A percentile compares a stretch with the other conserved stretches of the same genome.
Evolutionary conservation across 2,888 invertebrate species (phyloP).

Genomic region (Andrena bicolor): DNA sequence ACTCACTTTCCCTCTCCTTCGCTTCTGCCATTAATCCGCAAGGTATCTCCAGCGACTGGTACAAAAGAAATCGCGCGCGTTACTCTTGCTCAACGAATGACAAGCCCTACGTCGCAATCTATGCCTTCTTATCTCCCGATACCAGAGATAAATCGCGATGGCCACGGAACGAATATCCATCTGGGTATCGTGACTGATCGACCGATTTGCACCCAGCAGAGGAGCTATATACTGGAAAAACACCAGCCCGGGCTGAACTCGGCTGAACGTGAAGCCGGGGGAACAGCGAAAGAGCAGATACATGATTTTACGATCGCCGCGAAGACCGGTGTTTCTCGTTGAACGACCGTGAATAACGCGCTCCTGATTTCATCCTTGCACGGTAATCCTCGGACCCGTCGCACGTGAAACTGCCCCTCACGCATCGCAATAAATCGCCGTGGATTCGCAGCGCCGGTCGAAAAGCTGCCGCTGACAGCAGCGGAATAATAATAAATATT

Average conservation of each 20-base stretch:
- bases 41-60: too few species aligned
- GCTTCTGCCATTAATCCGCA: too few species aligned
- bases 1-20: too few species aligned
- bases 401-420: constrained; percentile 17
- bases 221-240: neutral
- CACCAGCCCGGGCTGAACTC: neutral
- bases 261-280: neutral
- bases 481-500: constrained; percentile 21
- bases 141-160: neutral
- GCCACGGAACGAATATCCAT: neutral
- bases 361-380: constrained; percentile 45
- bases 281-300: constrained; percentile 8
- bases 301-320: constrained; percentile 51
- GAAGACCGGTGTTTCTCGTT: constrained; percentile 39
- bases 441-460: constrained; percentile 25
- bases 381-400: constrained; percentile 43
- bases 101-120: neutral
- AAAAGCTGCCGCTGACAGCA: constrained; percentile 22
- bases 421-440: constrained; percentile 14
- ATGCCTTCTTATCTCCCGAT: too few species aligned
- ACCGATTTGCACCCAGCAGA: neutral
- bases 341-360: constrained; percentile 48
- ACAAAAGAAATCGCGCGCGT: too few species aligned
- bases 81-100: neutral
- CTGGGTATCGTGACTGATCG: neutral